phyloP scores from a whole-genome alignment of 2,888 invertebrate species.

The Pollenia labialis region DNA sequence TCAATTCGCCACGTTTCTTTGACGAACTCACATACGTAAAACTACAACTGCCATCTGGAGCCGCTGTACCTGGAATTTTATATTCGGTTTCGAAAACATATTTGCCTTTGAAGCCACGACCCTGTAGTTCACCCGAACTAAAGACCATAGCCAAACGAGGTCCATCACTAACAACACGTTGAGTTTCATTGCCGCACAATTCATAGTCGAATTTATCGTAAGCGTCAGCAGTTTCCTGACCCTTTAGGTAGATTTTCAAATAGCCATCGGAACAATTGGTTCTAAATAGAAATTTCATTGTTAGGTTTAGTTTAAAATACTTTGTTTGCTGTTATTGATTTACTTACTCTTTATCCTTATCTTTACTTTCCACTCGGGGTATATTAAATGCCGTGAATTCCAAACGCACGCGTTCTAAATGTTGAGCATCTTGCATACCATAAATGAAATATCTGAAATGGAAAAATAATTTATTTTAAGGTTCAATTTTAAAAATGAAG shows the following conservation, averaged over 20 bases:
- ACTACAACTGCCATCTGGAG: slow-evolving; percentile 95
- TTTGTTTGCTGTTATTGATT: neutral
- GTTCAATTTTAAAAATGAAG: neutral
- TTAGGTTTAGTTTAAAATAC: neutral
- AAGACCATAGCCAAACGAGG: slow-evolving; percentile 97
- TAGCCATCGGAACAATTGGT: slow-evolving; percentile 94
- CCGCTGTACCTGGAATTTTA: slow-evolving; percentile 96
- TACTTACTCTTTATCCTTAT: slow-evolving; percentile 91
- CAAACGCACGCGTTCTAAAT: slow-evolving; percentile 96
- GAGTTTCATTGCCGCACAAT: slow-evolving; percentile 95
- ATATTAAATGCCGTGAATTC: slow-evolving; percentile 96
- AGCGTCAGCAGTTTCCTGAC: slow-evolving; percentile 95
- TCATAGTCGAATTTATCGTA: slow-evolving; percentile 97
- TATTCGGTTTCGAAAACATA: slow-evolving; percentile 90
- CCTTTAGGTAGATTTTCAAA: slow-evolving; percentile 94
- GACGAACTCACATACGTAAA: slow-evolving; percentile 96
- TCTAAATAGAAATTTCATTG: slow-evolving; percentile 72
- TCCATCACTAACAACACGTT: slow-evolving; percentile 93
- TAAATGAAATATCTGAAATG: slow-evolving; percentile 94
- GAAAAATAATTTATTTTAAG: neutral
- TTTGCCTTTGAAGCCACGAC: slow-evolving; percentile 92
- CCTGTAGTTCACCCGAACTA: slow-evolving; percentile 95
- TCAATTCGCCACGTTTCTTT: slow-evolving; percentile 95
- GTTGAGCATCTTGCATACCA: slow-evolving; percentile 98
- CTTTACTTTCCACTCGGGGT: slow-evolving; percentile 88